These are phyloP conservation scores for Apantesis nais DNA, from an alignment of 2,888 invertebrate species.

Conservation along the genomic window DNA sequence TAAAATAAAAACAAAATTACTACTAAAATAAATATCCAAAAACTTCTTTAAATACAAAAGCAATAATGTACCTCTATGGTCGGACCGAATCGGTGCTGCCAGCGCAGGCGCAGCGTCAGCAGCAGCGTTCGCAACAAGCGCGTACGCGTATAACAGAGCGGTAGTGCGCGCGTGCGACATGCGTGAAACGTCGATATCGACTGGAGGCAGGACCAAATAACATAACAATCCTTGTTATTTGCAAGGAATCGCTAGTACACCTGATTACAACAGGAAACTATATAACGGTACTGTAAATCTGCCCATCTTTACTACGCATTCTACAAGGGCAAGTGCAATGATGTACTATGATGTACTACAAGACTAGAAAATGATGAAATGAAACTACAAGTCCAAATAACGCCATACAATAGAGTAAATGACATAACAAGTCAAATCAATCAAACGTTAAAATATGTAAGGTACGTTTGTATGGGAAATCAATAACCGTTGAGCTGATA, in stretches of 20 bases:
- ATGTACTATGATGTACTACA: too few species aligned
- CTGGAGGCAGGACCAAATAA: conserved; percentile 34
- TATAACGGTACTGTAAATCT: neutral
- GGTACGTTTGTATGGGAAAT: too few species aligned
- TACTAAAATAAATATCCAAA: neutral
- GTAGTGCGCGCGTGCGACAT: conserved; percentile 67
- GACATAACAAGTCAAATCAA: too few species aligned
- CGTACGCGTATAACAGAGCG: conserved; percentile 67
- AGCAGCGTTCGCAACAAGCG: conserved; percentile 57
- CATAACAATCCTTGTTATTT: neutral
- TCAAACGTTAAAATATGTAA: too few species aligned
- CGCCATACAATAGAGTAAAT: too few species aligned
- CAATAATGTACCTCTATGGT: conserved; percentile 61
- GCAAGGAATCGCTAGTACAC: conserved; percentile 1
- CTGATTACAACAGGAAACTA: neutral
- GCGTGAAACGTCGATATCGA: conserved; percentile 55
- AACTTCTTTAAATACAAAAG: neutral
- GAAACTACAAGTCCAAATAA: too few species aligned
- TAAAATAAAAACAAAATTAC: neutral
- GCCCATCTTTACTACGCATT: neutral
- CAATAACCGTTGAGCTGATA: too few species aligned
- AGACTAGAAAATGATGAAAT: too few species aligned
- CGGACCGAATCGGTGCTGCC: conserved; percentile 54
- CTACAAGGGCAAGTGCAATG: neutral
- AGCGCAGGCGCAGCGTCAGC: conserved; percentile 67